Evolutionary conservation across 2,113 vertebrate genomes (phyloP), one percentile per base, ranked within the genome.

Genomic region (Empidonax traillii): DNA sequence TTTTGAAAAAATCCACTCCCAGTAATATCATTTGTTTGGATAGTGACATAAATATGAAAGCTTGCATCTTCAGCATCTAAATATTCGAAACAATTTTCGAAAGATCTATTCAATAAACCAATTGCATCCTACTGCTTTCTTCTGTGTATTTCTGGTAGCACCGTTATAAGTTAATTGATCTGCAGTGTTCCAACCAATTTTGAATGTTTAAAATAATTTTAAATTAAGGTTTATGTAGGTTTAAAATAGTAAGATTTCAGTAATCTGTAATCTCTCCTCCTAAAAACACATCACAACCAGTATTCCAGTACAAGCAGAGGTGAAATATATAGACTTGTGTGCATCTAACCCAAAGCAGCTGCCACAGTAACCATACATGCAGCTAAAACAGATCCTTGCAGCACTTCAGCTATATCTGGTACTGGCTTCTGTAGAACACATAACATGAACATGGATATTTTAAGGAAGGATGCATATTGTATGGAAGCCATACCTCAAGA

Each of bases 361-460:
- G 25, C 63, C 51, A 63, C 8, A 44, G 10, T 8, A 56, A 87
- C 33, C 30, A 31, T 10, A 55, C 66, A 33, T 3, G 76, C 19
- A 90, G 37, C 19, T 55, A 46, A 30, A 49, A 20, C 10, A 49
- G 6, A 46, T 39, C 28, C 51, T 82, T 35, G 39, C 28, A 18
- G 14, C 6, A 63, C 11, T 55, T 51, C 3, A 62, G 10, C 61
- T 69, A n/a, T 63, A 75, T 53, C 51, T 37, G 25, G 22, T n/a
- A 37, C 10, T 28, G 33, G 53, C 8, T 75, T 79, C 6, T 27
- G 15, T 6, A 66, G 66, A 47, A 62, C 7, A 44, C 46, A 24
- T 6, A 69, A 27, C 20, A 19, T 10, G 12, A 66, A 91, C n/a
- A 74, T 6, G 12, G 14, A 2, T 41, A 68, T 41, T 0, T 0